Evolutionary conservation across 2,888 invertebrate species (phyloP).

Genomic region (Troides helena): DNA sequence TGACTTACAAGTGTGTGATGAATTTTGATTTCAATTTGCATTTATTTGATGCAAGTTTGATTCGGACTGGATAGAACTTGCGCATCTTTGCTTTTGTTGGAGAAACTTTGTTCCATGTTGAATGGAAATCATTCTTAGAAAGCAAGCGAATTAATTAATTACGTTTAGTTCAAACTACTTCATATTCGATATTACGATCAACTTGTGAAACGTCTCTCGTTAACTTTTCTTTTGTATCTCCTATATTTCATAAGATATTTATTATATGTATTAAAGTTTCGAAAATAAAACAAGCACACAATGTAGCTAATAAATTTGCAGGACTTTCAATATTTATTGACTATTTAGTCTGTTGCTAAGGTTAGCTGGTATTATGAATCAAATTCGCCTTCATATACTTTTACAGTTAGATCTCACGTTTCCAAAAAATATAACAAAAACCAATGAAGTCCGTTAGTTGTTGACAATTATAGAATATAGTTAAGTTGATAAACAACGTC

Average conservation of each 20-base stretch:
- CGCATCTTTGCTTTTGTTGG: conserved; percentile 17
- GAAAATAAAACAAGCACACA: too few relatives aligned
- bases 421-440: too few relatives aligned
- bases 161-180: not conserved
- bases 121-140: not conserved
- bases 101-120: not conserved
- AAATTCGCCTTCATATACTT: too few relatives aligned
- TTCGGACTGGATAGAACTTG: conserved; percentile 10
- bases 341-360: too few relatives aligned
- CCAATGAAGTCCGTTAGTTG: not conserved
- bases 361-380: too few relatives aligned
- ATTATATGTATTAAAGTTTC: too few relatives aligned
- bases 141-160: not conserved
- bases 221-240: too few relatives aligned
- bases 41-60: conserved; percentile 26
- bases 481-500: not conserved
- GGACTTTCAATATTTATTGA: too few relatives aligned
- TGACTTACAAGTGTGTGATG: conserved; percentile 43
- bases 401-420: too few relatives aligned
- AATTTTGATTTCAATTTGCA: conserved; percentile 41
- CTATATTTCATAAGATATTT: too few relatives aligned
- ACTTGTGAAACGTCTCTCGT: too few relatives aligned
- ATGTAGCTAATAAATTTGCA: too few relatives aligned
- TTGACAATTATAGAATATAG: not conserved
- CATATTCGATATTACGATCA: not conserved